These are phyloP conservation scores for Epirrhoe tristata DNA, from an alignment of 2,888 invertebrate species.

Conservation along the genomic window DNA sequence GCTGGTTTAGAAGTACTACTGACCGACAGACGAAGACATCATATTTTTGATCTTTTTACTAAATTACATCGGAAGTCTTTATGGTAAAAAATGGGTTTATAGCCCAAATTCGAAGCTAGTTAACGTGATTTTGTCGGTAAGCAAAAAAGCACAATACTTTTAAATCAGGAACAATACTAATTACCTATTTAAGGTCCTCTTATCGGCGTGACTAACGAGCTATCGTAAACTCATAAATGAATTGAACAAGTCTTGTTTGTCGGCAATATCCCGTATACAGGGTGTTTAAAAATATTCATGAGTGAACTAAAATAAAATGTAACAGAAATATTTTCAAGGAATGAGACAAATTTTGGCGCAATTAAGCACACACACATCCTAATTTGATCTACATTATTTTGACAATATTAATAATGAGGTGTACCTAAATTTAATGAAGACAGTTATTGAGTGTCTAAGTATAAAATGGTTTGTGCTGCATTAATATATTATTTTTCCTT, in stretches of 20 bases:
- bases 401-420: too few relatives aligned
- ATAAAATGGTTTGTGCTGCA: too few relatives aligned
- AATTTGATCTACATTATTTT: too few relatives aligned
- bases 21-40: too few relatives aligned
- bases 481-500: too few relatives aligned
- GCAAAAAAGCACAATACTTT: conserved; percentile 41
- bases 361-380: too few relatives aligned
- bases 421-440: too few relatives aligned
- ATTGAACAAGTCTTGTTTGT: conserved; percentile 68
- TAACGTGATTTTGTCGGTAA: conserved; percentile 3
- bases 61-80: neutral
- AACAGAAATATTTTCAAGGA: neutral
- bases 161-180: conserved; percentile 75
- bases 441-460: too few relatives aligned
- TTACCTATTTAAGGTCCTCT: conserved; percentile 77
- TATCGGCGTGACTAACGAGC: conserved; percentile 78
- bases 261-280: conserved; percentile 49
- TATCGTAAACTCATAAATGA: conserved; percentile 77
- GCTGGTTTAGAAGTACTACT: too few relatives aligned
- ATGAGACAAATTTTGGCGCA: too few relatives aligned
- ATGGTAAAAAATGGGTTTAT: neutral
- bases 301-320: neutral
- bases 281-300: conserved; percentile 2
- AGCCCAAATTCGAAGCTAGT: neutral
- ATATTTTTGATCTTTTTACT: too few relatives aligned